These are phyloP conservation scores for Phanerotoma sp. DNA, from an alignment of 2,888 invertebrate genomes.

Conservation along the genomic window DNA sequence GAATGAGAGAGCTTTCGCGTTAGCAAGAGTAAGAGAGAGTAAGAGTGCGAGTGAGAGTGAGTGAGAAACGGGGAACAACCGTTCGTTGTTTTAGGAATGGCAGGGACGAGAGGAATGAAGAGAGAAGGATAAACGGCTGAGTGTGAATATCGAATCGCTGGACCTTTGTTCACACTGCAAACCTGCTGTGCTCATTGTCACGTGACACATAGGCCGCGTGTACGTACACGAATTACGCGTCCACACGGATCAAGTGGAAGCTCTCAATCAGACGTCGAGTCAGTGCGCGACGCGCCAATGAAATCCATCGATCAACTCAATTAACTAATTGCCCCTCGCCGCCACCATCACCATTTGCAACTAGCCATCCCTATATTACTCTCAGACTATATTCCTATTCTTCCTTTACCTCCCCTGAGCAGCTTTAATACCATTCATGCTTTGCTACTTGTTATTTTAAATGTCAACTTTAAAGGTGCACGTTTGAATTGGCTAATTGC, in stretches of 20 bases:
- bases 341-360: slow-evolving; percentile 13
- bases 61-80: neutral
- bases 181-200: slow-evolving; percentile 4
- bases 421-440: neutral
- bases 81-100: no score
- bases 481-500: no score
- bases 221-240: slow-evolving; percentile 28
- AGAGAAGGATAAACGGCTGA: neutral
- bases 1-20: slow-evolving; percentile 9
- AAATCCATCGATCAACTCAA: slow-evolving; percentile 57
- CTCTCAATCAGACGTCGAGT: slow-evolving; percentile 55
- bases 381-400: slow-evolving; percentile 6
- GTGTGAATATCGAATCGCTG: slow-evolving; percentile 34
- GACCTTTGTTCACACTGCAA: slow-evolving; percentile 35
- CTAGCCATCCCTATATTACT: slow-evolving; percentile 6
- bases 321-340: slow-evolving; percentile 53
- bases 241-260: slow-evolving; percentile 39
- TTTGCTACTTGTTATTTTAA: no score
- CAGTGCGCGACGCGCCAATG: slow-evolving; percentile 48
- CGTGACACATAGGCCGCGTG: slow-evolving; percentile 16
- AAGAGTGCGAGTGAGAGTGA: slow-evolving; percentile 15
- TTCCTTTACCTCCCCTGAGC: neutral
- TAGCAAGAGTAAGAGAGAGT: slow-evolving; percentile 14
- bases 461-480: no score
- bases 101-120: neutral